Percentiles rank a stretch among this genome's conserved stretches.
Conservation (phyloP, 1,140 invertebrate species). For the Ptiloglossa arizonensis region DNA sequence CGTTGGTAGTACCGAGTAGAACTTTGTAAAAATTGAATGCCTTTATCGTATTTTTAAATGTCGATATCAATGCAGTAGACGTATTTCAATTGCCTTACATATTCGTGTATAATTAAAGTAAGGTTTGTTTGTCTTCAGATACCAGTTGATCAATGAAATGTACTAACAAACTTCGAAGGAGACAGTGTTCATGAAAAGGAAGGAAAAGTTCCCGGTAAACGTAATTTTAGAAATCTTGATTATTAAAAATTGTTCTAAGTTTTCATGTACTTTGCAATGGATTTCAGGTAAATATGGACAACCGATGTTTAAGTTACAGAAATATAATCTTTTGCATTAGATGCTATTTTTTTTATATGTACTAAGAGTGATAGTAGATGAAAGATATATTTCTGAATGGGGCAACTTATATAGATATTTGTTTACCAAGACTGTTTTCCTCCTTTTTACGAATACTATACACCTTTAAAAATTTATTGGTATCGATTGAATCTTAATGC, state of each 20-base stretch:
- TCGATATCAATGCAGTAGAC: conserved; percentile 24
- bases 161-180: neutral
- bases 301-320: conserved; percentile 27
- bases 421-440: neutral
- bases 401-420: neutral
- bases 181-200: neutral
- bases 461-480: neutral
- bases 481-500: conserved; percentile 32
- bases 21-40: conserved; percentile 30
- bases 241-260: conserved; percentile 5
- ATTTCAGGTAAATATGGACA: neutral
- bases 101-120: conserved; percentile 35
- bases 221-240: neutral
- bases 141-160: neutral
- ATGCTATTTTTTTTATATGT: conserved; percentile 25
- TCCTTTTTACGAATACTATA: neutral
- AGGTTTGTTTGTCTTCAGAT: conserved; percentile 9
- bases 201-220: neutral
- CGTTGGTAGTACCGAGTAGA: conserved; percentile 35
- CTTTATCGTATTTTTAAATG: conserved; percentile 32
- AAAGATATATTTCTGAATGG: conserved; percentile 32
- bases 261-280: neutral
- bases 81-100: conserved; percentile 41
- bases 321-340: conserved; percentile 18
- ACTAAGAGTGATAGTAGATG: too few species aligned